These are phyloP conservation scores for Silurus meridionalis DNA, from an alignment of 2,113 vertebrate species.

Conservation along the genomic window DNA sequence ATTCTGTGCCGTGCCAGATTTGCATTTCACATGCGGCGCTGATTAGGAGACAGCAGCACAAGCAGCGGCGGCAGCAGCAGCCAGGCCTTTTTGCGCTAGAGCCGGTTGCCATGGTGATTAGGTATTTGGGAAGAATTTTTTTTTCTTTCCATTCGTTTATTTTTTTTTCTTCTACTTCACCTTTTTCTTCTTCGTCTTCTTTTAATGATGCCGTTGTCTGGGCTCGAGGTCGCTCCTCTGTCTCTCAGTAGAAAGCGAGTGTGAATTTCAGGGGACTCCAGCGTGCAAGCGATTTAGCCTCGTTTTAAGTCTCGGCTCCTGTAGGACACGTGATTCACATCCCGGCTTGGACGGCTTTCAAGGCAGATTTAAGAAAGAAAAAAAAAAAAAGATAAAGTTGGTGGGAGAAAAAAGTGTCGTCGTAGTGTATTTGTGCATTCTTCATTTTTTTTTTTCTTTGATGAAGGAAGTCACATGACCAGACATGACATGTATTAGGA, in stretches of 20 bases:
- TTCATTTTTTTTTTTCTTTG: neutral
- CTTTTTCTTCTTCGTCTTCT: conserved; percentile 61
- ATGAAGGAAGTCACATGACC: neutral
- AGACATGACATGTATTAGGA: neutral
- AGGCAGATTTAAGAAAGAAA: neutral
- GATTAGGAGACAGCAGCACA: conserved; percentile 82
- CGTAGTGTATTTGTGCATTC: neutral
- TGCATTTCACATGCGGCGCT: conserved; percentile 94
- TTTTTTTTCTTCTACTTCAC: too few relatives aligned
- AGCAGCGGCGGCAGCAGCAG: conserved; percentile 69
- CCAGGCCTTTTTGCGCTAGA: conserved; percentile 79
- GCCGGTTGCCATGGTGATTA: conserved; percentile 97
- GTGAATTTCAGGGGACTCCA: conserved; percentile 49
- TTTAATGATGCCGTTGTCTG: conserved; percentile 91
- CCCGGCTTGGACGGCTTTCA: neutral
- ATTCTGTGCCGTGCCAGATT: conserved; percentile 99
- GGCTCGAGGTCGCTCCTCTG: conserved; percentile 86
- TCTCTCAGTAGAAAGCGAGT: conserved; percentile 68
- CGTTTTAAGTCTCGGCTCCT: conserved; percentile 17
- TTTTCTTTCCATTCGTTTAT: conserved; percentile 33
- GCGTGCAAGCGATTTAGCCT: conserved; percentile 41
- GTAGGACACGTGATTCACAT: neutral
- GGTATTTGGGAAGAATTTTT: conserved; percentile 71
- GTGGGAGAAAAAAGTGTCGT: too few relatives aligned
- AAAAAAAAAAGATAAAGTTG: neutral